Evolutionary conservation across 2,888 invertebrate species (phyloP).

Genomic region (Troides helena): DNA sequence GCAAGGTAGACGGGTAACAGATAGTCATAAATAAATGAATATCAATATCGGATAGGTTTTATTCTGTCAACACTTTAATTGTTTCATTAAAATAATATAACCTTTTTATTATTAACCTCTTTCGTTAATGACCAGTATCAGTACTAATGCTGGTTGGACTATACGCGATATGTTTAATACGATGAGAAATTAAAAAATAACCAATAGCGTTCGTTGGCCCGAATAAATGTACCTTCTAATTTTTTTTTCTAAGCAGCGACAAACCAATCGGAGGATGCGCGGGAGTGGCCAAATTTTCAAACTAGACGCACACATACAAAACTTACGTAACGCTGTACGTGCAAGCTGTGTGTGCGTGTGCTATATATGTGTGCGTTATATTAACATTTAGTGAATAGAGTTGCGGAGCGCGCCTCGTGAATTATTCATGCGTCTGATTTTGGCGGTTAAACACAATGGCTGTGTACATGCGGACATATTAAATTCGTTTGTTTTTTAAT

Average conservation of each 20-base stretch:
- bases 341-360: constrained; percentile 21
- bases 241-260: constrained; percentile 60
- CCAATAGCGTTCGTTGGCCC: constrained; percentile 10
- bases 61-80: too few species aligned
- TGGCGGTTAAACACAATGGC: constrained; percentile 36
- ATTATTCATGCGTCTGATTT: constrained; percentile 53
- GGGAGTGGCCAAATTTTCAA: constrained; percentile 65
- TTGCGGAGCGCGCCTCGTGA: constrained; percentile 51
- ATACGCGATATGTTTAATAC: too few species aligned
- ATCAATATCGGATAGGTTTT: too few species aligned
- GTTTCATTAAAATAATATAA: too few species aligned
- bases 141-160: too few species aligned
- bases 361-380: constrained; percentile 44
- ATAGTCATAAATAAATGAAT: too few species aligned
- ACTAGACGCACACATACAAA: constrained; percentile 57
- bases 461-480: background rate
- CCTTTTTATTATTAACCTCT: too few species aligned
- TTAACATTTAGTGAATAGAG: constrained; percentile 70
- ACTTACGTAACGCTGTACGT: constrained; percentile 11
- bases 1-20: too few species aligned
- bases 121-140: too few species aligned
- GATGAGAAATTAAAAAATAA: background rate
- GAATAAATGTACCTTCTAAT: constrained; percentile 43
- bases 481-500: too few species aligned
- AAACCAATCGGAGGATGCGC: constrained; percentile 51